A percentile compares a stretch with the other conserved stretches of the same genome.
Conservation (phyloP, 2,797 vertebrate genomes). For the Diplodus puntazzo region DNA sequence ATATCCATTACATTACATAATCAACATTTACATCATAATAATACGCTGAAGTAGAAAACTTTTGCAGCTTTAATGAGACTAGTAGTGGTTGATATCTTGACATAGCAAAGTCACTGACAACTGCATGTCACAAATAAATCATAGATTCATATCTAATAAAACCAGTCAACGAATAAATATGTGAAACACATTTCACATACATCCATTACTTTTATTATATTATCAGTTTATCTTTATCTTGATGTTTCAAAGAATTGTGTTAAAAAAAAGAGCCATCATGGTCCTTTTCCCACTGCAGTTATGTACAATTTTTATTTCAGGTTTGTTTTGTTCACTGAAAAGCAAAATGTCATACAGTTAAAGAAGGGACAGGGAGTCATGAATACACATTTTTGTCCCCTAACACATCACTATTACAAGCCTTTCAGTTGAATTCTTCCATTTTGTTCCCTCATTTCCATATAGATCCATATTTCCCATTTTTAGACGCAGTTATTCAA, state of each 20-base stretch:
- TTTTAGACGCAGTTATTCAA: constrained; percentile 25
- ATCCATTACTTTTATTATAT: no score
- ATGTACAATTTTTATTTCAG: not conserved
- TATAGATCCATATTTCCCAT: constrained; percentile 4
- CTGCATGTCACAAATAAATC: no score
- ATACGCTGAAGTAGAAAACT: no score
- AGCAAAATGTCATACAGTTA: constrained; percentile 8
- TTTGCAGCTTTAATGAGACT: no score
- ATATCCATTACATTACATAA: no score
- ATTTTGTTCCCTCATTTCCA: constrained; percentile 26
- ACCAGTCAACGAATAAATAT: no score
- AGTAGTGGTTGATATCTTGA: not conserved
- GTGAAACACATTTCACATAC: not conserved
- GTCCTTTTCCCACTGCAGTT: not conserved
- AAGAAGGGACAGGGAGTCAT: not conserved
- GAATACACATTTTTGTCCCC: constrained; percentile 12
- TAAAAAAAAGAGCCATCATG: not conserved
- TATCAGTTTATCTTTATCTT: not conserved
- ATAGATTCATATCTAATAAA: no score
- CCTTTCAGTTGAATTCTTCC: constrained; percentile 1
- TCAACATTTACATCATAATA: no score
- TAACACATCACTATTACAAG: not conserved
- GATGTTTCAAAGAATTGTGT: not conserved
- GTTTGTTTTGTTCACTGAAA: constrained; percentile 18
- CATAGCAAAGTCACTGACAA: not conserved